A percentile compares a stretch with the other conserved stretches of the same genome.
Conservation (phyloP, 2,113 vertebrate species). For the Limnothrissa miodon region DNA sequence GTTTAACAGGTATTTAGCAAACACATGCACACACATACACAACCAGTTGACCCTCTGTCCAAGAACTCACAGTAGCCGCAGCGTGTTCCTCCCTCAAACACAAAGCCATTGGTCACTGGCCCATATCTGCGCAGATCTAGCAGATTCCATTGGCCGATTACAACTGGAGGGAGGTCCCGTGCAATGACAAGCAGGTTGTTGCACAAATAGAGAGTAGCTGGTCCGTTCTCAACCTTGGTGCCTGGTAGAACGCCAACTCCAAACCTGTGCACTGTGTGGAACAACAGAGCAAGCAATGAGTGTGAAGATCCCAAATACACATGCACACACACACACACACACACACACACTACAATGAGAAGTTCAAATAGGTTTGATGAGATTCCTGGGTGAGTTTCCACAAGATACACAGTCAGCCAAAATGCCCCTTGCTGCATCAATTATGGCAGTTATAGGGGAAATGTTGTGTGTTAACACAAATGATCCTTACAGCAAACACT, state of each 20-base stretch:
- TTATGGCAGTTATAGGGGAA: too few species aligned
- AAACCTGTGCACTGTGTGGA: slow-evolving; percentile 87
- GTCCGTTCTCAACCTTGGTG: slow-evolving; percentile 89
- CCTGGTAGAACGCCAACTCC: slow-evolving; percentile 85
- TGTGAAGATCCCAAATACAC: background rate
- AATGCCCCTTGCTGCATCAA: background rate
- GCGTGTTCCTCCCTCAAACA: slow-evolving; percentile 95
- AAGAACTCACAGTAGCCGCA: slow-evolving; percentile 93
- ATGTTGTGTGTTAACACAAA: too few species aligned
- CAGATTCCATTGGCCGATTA: slow-evolving; percentile 90
- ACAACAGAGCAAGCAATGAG: background rate
- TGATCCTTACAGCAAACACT: too few species aligned
- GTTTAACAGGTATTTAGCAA: background rate
- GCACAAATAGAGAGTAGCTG: slow-evolving; percentile 92
- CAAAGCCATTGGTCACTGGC: slow-evolving; percentile 88
- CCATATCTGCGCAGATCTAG: slow-evolving; percentile 92
- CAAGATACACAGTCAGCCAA: background rate
- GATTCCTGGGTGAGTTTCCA: too few species aligned
- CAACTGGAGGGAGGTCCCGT: slow-evolving; percentile 79
- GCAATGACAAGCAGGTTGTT: slow-evolving; percentile 86
- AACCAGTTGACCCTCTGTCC: background rate
- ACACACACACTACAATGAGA: background rate
- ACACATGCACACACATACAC: background rate
- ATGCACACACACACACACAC: slow-evolving; percentile 5
- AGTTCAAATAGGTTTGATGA: too few species aligned